Base-by-base conservation (phyloP, 2,888 invertebrate genomes). In the Stenolophus ochropezus region DNA sequence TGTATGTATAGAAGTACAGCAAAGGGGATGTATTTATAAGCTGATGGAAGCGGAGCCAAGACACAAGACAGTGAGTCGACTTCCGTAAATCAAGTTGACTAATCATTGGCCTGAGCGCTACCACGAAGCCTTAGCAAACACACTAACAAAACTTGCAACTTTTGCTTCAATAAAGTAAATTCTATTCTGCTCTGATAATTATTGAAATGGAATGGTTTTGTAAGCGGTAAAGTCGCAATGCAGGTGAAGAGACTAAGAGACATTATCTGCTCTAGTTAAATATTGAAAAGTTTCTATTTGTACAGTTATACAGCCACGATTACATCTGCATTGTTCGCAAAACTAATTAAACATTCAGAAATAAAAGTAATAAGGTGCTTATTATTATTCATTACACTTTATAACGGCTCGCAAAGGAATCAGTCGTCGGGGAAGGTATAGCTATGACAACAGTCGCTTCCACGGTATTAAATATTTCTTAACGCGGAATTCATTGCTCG, bases 341-440 rank as follows among this genome's bases (percentile, higher is more conserved):
- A 75, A 51, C 51, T 75, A 75, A 75, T 75, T 75, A 75, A 75
- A 75, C 74, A 75, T 75, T 49, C 27, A 53, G 51, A 75, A 75
- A 75, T 75, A 75, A 75, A 75, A 20, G 51, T 75, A 21, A 74
- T 51, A 16, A 23, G 74, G 74, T 53, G 74, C 16, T 74, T 74
- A 74, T 51, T 23, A 74, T 51, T 74, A 51, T 51, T 74, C 51
- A 74, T 74, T 51, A 51, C 53, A 75, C 74, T 75, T 51, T 51
- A 75, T 75, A 53, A 75, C 49, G 53, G 74, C 51, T 75, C 74
- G 53, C 53, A 25, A 53, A 51, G 16, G 53, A 23, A 75, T 75
- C 74, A 47, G 73, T 20, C 33, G 42, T 1, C 33, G 51, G 27
- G 23, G 14, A n/a, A 20, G 49, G 51, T 16, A 51, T 16, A 74